A percentile compares a stretch with the other conserved stretches of the same genome.
Conservation (phyloP, 1,140 invertebrate genomes). For the Paraescarpia echinospica region DNA sequence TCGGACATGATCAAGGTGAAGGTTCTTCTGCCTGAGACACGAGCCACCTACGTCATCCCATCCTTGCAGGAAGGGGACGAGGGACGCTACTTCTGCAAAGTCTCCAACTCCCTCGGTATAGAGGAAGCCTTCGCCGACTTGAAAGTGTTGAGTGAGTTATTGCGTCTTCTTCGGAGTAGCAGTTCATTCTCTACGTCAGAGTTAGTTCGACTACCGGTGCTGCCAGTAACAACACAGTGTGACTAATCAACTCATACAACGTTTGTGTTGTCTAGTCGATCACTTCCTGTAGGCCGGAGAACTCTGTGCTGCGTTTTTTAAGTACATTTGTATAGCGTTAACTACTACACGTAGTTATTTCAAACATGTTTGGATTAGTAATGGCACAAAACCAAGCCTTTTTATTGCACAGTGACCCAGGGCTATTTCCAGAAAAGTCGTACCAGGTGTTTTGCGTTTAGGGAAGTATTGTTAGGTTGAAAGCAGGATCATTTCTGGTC, state of each 20-base stretch:
- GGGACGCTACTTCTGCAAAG: slow-evolving; percentile 30
- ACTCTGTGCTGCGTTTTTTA: no score
- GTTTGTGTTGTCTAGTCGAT: neutral
- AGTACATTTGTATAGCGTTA: no score
- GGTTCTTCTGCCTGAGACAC: neutral
- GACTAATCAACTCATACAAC: neutral
- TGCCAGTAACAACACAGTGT: neutral
- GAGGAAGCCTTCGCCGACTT: slow-evolving; percentile 26
- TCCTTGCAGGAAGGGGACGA: slow-evolving; percentile 14
- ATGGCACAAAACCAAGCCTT: neutral
- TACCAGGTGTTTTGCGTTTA: neutral
- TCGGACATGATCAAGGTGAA: slow-evolving; percentile 22
- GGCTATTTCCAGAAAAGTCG: neutral
- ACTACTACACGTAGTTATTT: neutral
- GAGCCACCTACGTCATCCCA: neutral
- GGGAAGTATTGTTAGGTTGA: neutral
- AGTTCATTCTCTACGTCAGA: no score
- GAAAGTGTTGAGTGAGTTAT: slow-evolving; percentile 21
- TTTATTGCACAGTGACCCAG: neutral
- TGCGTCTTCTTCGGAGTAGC: no score
- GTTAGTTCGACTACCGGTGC: neutral
- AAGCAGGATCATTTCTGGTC: neutral
- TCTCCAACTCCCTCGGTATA: slow-evolving; percentile 23
- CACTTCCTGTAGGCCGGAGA: no score
- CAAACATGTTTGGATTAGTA: no score